Percentiles rank a stretch among this genome's conserved stretches.
These are phyloP conservation scores for Anadara kagoshimensis DNA, from an alignment of 1,140 invertebrate genomes.

Conservation along the genomic window DNA sequence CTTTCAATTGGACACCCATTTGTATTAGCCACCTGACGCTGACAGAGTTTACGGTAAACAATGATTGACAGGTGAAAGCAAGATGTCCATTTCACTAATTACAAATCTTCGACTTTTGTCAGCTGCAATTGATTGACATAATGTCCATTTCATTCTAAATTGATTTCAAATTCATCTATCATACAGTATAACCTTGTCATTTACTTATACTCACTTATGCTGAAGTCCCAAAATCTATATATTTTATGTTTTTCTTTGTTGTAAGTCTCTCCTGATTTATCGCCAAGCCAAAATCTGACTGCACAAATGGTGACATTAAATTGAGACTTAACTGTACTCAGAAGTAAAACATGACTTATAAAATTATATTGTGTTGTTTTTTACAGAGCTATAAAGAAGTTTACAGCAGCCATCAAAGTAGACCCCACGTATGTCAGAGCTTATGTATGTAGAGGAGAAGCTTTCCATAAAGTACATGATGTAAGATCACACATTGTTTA, in stretches of 20 bases:
- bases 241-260: no score
- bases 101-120: no score
- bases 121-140: neutral
- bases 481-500: constrained; percentile 36
- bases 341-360: neutral
- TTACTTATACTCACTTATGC: no score
- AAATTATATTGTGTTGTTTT: constrained; percentile 9
- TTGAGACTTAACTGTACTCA: neutral
- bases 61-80: no score
- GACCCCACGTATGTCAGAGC: constrained; percentile 72
- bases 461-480: constrained; percentile 70
- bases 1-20: no score
- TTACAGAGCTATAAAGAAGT: constrained; percentile 71
- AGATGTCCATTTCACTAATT: no score
- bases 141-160: neutral
- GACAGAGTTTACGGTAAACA: no score
- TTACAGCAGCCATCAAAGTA: constrained; percentile 69
- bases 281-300: no score
- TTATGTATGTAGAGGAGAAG: constrained; percentile 71
- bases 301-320: no score
- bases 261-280: no score
- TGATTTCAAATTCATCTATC: neutral
- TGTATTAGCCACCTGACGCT: no score
- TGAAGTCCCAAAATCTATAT: no score
- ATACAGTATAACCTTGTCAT: neutral